Evolutionary conservation across 2,113 vertebrate genomes (phyloP).

Genomic region (Atrichornis clamosus): DNA sequence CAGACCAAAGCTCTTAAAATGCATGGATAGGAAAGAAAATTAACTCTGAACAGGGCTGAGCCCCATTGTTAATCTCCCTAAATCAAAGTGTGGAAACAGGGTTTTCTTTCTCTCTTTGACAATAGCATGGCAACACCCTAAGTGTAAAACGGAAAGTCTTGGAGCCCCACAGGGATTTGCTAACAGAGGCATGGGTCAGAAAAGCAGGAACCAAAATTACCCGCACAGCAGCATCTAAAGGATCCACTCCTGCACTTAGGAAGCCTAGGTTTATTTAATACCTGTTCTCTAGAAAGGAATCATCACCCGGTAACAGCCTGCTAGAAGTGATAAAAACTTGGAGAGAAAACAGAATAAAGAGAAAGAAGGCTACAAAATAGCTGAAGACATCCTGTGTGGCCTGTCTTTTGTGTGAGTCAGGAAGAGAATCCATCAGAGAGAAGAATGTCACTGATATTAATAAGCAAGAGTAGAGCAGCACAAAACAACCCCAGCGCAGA

Average conservation of each 20-base stretch:
- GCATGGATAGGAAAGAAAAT: neutral
- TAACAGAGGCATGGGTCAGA: neutral
- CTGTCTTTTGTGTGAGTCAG: conserved; percentile 10
- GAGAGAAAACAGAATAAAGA: neutral
- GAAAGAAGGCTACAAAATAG: neutral
- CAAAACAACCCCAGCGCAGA: conserved; percentile 7
- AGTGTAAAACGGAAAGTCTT: neutral
- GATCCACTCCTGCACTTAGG: neutral
- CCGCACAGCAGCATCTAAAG: neutral
- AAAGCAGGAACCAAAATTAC: neutral
- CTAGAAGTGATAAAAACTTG: neutral
- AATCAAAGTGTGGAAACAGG: neutral
- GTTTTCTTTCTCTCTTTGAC: neutral
- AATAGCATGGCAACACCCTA: neutral
- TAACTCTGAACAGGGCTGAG: neutral
- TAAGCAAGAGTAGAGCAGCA: neutral
- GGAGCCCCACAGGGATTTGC: neutral
- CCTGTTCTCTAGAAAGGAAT: neutral
- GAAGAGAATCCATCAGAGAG: neutral
- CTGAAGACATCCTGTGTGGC: conserved; percentile 8
- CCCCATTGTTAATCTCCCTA: neutral
- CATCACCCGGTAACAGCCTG: neutral
- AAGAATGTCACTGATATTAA: conserved; percentile 30
- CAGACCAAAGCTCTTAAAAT: neutral
- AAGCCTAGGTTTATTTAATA: neutral